Conservation (phyloP, 2,113 vertebrate genomes). For the Callaeas wilsoni region DNA sequence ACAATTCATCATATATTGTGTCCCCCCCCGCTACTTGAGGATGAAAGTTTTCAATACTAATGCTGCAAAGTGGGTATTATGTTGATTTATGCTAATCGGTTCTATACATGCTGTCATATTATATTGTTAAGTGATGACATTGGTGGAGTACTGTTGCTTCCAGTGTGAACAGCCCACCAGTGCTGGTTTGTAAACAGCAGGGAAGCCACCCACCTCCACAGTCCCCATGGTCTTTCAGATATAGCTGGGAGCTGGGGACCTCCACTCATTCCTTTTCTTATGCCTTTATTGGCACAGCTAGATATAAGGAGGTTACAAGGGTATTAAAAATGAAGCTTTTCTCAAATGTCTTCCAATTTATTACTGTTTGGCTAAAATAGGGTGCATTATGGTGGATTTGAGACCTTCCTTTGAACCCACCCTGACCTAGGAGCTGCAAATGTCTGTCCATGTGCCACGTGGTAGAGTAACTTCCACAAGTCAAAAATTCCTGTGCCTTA, state of each 20-base stretch:
- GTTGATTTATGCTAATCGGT: constrained; percentile 64
- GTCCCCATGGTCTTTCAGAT: neutral
- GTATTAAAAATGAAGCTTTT: neutral
- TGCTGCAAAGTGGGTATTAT: constrained; percentile 53
- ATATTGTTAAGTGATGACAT: constrained; percentile 31
- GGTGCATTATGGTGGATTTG: neutral
- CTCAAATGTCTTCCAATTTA: neutral
- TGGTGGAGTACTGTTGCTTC: constrained; percentile 34
- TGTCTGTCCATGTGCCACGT: fast-evolving
- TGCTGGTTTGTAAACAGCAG: neutral
- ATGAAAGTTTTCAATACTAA: constrained; percentile 57
- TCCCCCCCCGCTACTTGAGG: neutral
- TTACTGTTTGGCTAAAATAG: neutral
- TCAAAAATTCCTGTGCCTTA: neutral
- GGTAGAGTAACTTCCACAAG: neutral
- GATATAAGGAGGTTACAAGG: neutral
- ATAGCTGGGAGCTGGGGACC: neutral
- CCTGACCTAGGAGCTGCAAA: neutral
- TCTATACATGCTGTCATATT: constrained; percentile 47
- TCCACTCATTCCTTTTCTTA: neutral
- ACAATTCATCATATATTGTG: neutral
- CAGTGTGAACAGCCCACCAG: neutral
- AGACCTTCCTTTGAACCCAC: neutral
- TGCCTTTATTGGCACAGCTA: neutral
- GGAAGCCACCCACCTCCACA: neutral